Evolutionary conservation across 1,140 invertebrate genomes (phyloP).

Genomic region (Heliconius hewitsoni): DNA sequence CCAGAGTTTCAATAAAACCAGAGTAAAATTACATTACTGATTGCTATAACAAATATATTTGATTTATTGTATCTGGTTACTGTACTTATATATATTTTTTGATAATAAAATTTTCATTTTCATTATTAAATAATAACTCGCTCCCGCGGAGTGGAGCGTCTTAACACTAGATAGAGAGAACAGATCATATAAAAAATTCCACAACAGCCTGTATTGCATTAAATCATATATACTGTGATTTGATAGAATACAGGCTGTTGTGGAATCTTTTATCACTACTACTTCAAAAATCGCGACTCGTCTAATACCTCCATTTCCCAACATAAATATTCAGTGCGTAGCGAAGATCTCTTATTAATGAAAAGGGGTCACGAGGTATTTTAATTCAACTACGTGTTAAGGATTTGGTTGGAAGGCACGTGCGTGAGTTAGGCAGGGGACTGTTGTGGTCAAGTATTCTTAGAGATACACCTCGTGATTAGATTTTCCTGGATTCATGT

Average conservation of each 20-base stretch:
- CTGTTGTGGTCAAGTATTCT: slow-evolving; percentile 36
- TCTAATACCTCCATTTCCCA: slow-evolving; percentile 41
- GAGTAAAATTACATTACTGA: too few species aligned
- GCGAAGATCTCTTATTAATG: slow-evolving; percentile 80
- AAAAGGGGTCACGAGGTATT: slow-evolving; percentile 80
- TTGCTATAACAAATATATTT: too few species aligned
- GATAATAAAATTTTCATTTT: too few species aligned
- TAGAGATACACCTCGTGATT: slow-evolving; percentile 24
- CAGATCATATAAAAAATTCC: too few species aligned
- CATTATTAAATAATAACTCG: too few species aligned
- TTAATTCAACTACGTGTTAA: slow-evolving; percentile 81
- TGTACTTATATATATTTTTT: too few species aligned
- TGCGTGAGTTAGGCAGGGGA: slow-evolving; percentile 44
- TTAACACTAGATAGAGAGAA: too few species aligned
- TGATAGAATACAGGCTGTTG: too few species aligned
- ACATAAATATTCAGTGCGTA: slow-evolving; percentile 77
- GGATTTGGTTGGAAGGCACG: slow-evolving; percentile 62
- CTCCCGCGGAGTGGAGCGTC: too few species aligned
- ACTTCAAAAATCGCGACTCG: slow-evolving; percentile 4
- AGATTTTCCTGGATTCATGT: slow-evolving; percentile 15
- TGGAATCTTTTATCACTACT: not conserved
- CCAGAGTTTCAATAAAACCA: too few species aligned
- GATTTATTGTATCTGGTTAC: too few species aligned
- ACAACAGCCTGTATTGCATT: too few species aligned
- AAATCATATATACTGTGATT: not conserved